Evolutionary conservation across 2,797 vertebrate genomes (phyloP), one percentile per base, ranked within the genome.

Genomic region (Platalea minor): DNA sequence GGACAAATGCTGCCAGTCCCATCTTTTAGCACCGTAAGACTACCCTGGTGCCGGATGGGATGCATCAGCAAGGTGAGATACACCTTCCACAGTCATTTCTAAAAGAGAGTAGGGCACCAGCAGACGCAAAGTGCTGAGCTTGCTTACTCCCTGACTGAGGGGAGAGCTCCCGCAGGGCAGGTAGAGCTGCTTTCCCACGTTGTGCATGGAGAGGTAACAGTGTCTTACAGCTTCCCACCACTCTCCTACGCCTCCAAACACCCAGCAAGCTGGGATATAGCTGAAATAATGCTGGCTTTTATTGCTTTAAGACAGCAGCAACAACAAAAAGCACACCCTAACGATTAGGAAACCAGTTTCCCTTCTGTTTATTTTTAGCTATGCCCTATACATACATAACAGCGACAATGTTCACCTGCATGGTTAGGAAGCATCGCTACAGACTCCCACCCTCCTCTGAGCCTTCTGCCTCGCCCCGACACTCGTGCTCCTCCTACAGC

Each of bases 141-240:
- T 31, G 3, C 37, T 53, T 3, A 0, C 41, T 60, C 48, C 46
- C 43, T 35, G 57, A n/a, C 10, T 5, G 2, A 43, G 4, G 33
- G 24, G 2, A 79, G 13, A 60, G 19, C 54, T 70, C 48, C 51
- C 8, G 2, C 43, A 25, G 33, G 53, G 21, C 29, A 59, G 48
- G 19, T 0, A 21, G 45, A 63, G 23, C 1, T 53, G 21, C 35
- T 10, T 81, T 67, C 21, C 61, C 26, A 56, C 1, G 1, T 3
- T 25, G 18, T 35, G 48, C 39, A 41, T 3, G 9, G 37, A 39
- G 29, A 70, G 19, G 13, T 41, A 50, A 37, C 53, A 50, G 48
- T 2, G 0, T 51, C 41, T 39, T 50, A 35, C 51, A 21, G 48
- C 37, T 28, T 77, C 51, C 29, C 24, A 70, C 10, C 26, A 2